These are phyloP conservation scores for Puntigrus tetrazona DNA, from an alignment of 2,113 vertebrate species.

Conservation along the genomic window DNA sequence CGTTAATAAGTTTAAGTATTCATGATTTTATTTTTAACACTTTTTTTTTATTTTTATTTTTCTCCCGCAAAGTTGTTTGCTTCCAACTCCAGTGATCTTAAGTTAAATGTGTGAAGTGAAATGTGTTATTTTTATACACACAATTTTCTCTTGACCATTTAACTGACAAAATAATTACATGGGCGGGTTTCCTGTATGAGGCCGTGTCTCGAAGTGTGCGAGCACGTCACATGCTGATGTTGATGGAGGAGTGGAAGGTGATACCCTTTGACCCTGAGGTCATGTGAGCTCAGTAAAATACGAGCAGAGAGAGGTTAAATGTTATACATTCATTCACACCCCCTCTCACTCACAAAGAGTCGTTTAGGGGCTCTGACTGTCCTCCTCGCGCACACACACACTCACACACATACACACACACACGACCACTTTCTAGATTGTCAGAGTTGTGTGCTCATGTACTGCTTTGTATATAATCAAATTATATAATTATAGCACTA, in stretches of 20 bases:
- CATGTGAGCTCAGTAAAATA: conserved; percentile 49
- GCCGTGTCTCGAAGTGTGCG: conserved; percentile 16
- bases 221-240: conserved; percentile 29
- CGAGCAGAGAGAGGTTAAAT: conserved; percentile 43
- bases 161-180: conserved; percentile 8
- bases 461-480: conserved; percentile 1
- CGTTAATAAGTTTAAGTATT: not conserved
- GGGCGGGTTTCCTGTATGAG: conserved; percentile 6
- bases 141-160: not conserved
- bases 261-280: conserved; percentile 51
- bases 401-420: not conserved
- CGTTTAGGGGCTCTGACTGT: conserved; percentile 8
- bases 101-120: not conserved
- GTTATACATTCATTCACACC: conserved; percentile 34
- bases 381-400: not conserved
- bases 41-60: too few species aligned
- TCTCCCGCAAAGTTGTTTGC: too few species aligned
- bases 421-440: not conserved
- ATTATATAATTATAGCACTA: not conserved
- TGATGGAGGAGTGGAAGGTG: conserved; percentile 49
- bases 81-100: not conserved
- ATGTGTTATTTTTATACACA: not conserved
- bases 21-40: not conserved
- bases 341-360: not conserved
- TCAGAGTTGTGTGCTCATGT: not conserved